These are phyloP conservation scores for Apostichopus parvimensis DNA, from an alignment of 35 echinoderm and acorn worm genomes.

Conservation along the genomic window DNA sequence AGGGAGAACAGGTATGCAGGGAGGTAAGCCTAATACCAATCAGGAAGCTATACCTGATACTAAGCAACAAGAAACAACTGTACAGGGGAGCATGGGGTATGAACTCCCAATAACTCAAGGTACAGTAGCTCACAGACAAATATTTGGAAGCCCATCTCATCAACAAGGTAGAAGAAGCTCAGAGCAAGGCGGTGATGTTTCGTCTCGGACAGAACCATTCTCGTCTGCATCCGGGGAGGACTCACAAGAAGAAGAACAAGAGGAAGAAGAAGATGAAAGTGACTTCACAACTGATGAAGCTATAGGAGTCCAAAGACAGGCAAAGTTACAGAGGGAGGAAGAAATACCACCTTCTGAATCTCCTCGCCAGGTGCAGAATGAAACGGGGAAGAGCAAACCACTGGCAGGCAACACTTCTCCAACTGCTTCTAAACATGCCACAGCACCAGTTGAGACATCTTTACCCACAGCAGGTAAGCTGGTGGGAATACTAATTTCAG, in stretches of 20 bases:
- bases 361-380: background rate
- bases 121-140: background rate
- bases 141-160: conserved; percentile 12
- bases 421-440: background rate
- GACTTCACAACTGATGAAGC: background rate
- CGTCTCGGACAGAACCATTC: conserved; percentile 31
- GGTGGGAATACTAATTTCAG: too few relatives aligned
- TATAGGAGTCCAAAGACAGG: background rate
- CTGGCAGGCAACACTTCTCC: background rate
- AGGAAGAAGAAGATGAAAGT: background rate
- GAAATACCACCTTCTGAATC: background rate
- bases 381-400: background rate
- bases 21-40: background rate
- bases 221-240: conserved; percentile 14
- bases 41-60: background rate
- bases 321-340: background rate
- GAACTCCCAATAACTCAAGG: background rate
- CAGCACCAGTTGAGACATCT: background rate
- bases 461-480: background rate
- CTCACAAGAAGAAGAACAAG: background rate
- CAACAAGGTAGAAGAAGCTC: background rate
- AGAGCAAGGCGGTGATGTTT: conserved; percentile 12
- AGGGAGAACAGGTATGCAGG: background rate
- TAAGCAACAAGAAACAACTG: background rate
- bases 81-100: background rate